Evolutionary conservation across 2,888 invertebrate genomes (phyloP), one percentile per base, ranked within the genome.

Genomic region (Lydus trimaculatus): DNA sequence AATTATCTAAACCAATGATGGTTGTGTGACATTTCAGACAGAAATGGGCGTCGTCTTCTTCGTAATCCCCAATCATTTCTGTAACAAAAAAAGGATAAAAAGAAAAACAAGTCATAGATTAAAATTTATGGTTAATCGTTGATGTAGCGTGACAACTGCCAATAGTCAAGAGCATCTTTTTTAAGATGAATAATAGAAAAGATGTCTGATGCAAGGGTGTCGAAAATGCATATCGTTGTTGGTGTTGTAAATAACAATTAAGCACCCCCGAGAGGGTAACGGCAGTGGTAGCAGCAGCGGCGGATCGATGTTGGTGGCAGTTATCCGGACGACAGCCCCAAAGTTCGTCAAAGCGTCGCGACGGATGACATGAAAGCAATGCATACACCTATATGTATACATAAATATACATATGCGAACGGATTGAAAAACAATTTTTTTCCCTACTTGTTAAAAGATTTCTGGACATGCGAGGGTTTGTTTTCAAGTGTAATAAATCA

Each of bases 1-100:
- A 97, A 82, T 93, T 93, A 56, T 93, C 92, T n/a, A 97, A 87
- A 0, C 97, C 97, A 43, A 90, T 85, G 70, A 97, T 91, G 3
- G 96, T 95, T 20, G 88, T 83, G 76, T 93, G 93, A 85, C 97
- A 97, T 81, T 93, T 94, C 78, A 96, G 91, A 85, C 97, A 97
- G 72, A 94, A 90, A 81, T 97, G 97, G 5, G 90, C 91, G 84
- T 97, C 95, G 66, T 94, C 92, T 65, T 94, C 93, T 61, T 95
- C 92, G 66, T 91, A 92, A 70, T 91, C 91, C 67, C 88, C 86
- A 17, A 90, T 87, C 89, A 89, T 90, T 69, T 76, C 76, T 78
- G 74, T n/a, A 75, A 73, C 58, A 72, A 70, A 66, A 17, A 20
- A 11, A 33, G 20, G 2, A n/a, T n/a, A n/a, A n/a, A n/a, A n/a